phyloP scores from a whole-genome alignment of 2,113 vertebrate species.

The Antechinus stuartii region DNA sequence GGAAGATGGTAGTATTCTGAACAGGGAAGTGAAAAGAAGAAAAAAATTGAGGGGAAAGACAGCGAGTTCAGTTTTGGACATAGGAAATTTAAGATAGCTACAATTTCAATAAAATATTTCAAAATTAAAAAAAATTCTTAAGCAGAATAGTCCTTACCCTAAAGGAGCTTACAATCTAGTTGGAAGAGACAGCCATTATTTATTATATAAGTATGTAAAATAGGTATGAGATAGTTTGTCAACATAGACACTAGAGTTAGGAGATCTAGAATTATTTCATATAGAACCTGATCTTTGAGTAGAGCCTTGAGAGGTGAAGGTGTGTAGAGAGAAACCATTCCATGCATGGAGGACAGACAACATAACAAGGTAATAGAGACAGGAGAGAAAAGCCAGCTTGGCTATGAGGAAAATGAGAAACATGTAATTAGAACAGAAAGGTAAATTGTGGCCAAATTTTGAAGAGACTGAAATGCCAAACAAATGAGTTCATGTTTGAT shows the following conservation, averaged over 20 bases:
- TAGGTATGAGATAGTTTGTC: background rate
- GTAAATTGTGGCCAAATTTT: background rate
- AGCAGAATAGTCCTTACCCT: background rate
- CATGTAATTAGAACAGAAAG: background rate
- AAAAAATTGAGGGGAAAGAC: background rate
- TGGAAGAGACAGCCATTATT: background rate
- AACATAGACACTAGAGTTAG: background rate
- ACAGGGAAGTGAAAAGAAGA: background rate
- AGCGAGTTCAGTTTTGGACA: background rate
- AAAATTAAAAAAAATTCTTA: background rate
- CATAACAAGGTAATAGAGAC: background rate
- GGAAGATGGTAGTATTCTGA: background rate
- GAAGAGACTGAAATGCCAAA: background rate
- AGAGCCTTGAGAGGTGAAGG: background rate
- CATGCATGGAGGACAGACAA: background rate
- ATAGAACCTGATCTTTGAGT: background rate
- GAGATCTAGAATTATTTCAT: background rate
- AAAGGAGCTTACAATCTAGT: background rate
- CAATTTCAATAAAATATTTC: background rate
- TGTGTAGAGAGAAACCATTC: background rate
- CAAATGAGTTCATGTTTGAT: background rate
- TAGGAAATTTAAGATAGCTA: background rate
- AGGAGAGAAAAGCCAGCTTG: background rate
- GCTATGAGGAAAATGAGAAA: background rate
- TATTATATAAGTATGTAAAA: background rate